Base-by-base conservation (phyloP, 2,113 vertebrate genomes). In the Phycodurus eques region DNA sequence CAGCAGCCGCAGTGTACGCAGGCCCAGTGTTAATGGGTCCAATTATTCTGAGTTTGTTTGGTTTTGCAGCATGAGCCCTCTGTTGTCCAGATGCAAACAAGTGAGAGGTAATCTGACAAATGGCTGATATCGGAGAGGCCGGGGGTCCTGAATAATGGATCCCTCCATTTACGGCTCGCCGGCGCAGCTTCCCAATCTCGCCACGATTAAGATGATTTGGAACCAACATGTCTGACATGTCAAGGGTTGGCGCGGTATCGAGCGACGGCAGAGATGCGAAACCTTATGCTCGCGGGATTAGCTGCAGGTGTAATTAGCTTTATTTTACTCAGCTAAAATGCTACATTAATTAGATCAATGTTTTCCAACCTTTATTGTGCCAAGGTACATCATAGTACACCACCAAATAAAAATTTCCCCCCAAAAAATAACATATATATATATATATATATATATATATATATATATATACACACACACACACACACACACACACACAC, bases 71-170 rank as follows among this genome's bases (percentile, higher is more conserved):
- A 74, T 66, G 69, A 79, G 61, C 54, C 64, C 42, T 59, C 63
- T 20, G 70, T 82, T 44, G 72, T 78, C 80, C 77, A 33, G 75
- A 77, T 68, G 73, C 83, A 90, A 88, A 85, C 77, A 60, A 78
- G 80, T 80, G 77, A 80, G 78, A 84, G 84, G 80, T 88, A 90
- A 93, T 92, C 82, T 87, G 73, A 79, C 78, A 91, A 90, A 92
- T 92, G 89, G 84, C 76, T 68, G 84, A 85, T 74, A 70, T 60
- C 61, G 73, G 70, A 86, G 79, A 80, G 75, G 69, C 73, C 75
- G 71, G 17, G 71, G 17, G 70, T 76, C 79, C 73, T 89, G 83
- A 89, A 89, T 92, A 90, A 91, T 88, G 85, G 82, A 86, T 86
- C 76, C 17, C 19, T 78, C 74, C 68, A 76, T 83, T 79, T 57